phyloP scores from a whole-genome alignment of 2,113 vertebrate genomes.

The Silurus glanis region DNA sequence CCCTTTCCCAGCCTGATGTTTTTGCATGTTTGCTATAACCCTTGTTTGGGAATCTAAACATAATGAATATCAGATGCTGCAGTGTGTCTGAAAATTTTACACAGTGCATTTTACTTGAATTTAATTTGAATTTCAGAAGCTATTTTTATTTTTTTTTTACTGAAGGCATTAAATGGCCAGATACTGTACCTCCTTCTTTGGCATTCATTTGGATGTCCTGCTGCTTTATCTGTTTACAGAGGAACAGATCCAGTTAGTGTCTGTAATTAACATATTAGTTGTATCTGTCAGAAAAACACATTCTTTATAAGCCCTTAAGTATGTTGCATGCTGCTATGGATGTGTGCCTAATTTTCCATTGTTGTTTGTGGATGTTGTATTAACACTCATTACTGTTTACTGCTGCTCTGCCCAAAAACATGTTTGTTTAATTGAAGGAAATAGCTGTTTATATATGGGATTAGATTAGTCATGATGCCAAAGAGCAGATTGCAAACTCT shows the following conservation, averaged over 20 bases:
- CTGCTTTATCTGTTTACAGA: neutral
- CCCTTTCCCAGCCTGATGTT: neutral
- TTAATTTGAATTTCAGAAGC: neutral
- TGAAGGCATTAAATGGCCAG: neutral
- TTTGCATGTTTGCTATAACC: neutral
- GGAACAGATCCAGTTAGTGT: neutral
- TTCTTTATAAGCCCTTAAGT: neutral
- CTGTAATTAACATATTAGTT: neutral
- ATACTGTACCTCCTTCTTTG: neutral
- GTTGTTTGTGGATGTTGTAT: neutral
- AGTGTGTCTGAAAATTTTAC: neutral
- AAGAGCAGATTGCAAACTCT: constrained; percentile 4
- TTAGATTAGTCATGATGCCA: neutral
- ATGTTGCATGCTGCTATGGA: neutral
- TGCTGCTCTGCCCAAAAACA: neutral
- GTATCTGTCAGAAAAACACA: neutral
- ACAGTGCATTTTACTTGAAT: neutral
- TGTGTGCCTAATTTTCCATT: neutral
- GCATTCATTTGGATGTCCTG: neutral
- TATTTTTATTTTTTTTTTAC: neutral
- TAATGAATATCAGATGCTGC: neutral
- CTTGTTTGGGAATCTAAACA: neutral
- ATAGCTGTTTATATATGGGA: neutral
- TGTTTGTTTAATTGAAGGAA: neutral
- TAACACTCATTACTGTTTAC: neutral